Conservation (phyloP, 2,888 invertebrate species). For the Priocnemis perturbator region DNA sequence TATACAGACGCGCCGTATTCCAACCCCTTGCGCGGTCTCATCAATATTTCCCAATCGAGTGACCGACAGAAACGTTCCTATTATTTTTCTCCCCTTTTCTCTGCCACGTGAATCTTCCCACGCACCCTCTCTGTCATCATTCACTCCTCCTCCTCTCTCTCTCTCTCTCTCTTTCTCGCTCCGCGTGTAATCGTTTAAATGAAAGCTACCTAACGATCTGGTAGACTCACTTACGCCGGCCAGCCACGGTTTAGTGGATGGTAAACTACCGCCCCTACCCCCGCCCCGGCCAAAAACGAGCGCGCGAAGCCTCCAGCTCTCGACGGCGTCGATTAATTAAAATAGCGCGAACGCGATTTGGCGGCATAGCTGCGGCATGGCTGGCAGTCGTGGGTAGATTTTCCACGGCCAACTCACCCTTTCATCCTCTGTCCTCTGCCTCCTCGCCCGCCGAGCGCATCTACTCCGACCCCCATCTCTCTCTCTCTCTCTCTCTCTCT, state of each 20-base stretch:
- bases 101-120: background rate
- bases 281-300: background rate
- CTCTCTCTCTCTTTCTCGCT: background rate
- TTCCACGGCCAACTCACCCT: conserved; percentile 55
- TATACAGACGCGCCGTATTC: too few relatives aligned
- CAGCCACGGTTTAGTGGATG: conserved; percentile 7
- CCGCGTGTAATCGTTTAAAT: conserved; percentile 27
- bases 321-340: conserved; percentile 69
- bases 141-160: background rate
- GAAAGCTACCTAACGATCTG: conserved; percentile 16
- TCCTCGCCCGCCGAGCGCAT: conserved; percentile 33
- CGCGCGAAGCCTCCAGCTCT: conserved; percentile 1
- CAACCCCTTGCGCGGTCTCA: too few relatives aligned
- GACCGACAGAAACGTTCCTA: too few relatives aligned
- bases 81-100: too few relatives aligned
- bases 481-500: conserved; percentile 41
- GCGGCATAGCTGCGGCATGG: conserved; percentile 67
- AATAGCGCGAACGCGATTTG: conserved; percentile 71
- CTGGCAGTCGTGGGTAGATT: conserved; percentile 58
- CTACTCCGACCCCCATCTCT: conserved; percentile 33
- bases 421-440: conserved; percentile 43
- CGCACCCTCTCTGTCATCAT: conserved; percentile 2
- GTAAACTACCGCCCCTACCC: background rate
- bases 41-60: too few relatives aligned
- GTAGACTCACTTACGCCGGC: conserved; percentile 16